phyloP scores from a whole-genome alignment of 2,113 vertebrate species.

The Myotis davidii region DNA sequence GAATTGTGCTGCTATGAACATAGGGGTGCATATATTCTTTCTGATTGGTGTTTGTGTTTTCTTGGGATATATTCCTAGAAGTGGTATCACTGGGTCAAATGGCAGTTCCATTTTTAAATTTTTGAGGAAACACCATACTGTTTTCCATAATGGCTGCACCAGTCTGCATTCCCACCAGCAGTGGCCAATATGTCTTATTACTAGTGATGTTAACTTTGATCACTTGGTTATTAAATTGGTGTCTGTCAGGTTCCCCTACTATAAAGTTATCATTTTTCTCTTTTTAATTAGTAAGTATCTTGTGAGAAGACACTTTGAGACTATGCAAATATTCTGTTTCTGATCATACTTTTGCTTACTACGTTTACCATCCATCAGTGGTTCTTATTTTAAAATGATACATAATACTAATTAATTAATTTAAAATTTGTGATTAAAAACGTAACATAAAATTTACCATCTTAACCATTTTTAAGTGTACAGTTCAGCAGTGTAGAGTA shows the following conservation, averaged over 20 bases:
- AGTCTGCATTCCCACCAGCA: too few species aligned
- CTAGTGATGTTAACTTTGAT: neutral
- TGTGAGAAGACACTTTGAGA: constrained; percentile 25
- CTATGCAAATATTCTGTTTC: neutral
- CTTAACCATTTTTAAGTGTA: neutral
- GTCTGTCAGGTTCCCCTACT: neutral
- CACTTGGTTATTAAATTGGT: constrained; percentile 19
- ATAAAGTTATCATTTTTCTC: neutral
- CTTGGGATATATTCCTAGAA: too few species aligned
- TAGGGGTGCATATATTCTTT: too few species aligned
- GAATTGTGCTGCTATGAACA: too few species aligned
- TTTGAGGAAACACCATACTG: too few species aligned
- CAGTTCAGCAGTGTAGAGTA: neutral
- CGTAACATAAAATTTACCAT: neutral
- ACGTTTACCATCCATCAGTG: neutral
- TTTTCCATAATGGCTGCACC: too few species aligned
- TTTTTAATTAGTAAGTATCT: constrained; percentile 26
- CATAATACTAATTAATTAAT: neutral
- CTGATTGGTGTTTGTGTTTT: too few species aligned
- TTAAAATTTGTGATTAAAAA: neutral
- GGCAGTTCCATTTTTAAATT: too few species aligned
- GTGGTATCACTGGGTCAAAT: too few species aligned
- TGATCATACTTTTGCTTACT: neutral
- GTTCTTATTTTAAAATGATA: constrained; percentile 25
- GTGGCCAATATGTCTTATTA: neutral